phyloP scores from a whole-genome alignment of 1,140 invertebrate species.

The Drosophila elegans region DNA sequence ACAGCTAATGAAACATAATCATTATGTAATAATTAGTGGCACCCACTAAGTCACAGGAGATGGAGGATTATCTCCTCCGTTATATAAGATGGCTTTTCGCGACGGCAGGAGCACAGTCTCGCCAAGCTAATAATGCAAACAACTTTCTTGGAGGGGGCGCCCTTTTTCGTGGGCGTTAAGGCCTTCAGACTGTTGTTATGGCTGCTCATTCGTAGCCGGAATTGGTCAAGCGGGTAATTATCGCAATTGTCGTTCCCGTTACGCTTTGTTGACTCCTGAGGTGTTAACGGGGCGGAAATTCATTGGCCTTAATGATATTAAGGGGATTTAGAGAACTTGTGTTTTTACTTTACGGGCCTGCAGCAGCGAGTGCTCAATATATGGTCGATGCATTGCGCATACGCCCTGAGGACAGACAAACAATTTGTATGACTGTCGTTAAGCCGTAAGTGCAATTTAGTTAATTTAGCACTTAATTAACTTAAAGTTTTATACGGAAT shows the following conservation, averaged over 20 bases:
- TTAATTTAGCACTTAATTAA: conserved; percentile 79
- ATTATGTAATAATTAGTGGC: conserved; percentile 77
- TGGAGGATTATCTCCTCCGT: conserved; percentile 12
- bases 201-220: conserved; percentile 53
- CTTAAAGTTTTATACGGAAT: conserved; percentile 50
- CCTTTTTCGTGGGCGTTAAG: conserved; percentile 28
- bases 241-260: conserved; percentile 67
- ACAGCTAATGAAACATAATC: conserved; percentile 76
- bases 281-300: conserved; percentile 56
- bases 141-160: conserved; percentile 34
- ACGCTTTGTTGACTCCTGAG: conserved; percentile 61
- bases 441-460: conserved; percentile 67
- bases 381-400: conserved; percentile 50
- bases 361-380: conserved; percentile 37
- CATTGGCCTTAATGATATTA: conserved; percentile 29
- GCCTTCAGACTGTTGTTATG: conserved; percentile 38
- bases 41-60: conserved; percentile 44
- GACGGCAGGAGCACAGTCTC: conserved; percentile 48
- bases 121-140: conserved; percentile 79
- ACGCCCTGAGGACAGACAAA: conserved; percentile 21
- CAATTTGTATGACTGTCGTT: conserved; percentile 42
- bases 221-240: conserved; percentile 74
- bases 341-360: neutral
- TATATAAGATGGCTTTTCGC: conserved; percentile 18
- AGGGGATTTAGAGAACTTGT: neutral